phyloP scores from a whole-genome alignment of 1,140 invertebrate genomes.

The Tachypleus tridentatus region DNA sequence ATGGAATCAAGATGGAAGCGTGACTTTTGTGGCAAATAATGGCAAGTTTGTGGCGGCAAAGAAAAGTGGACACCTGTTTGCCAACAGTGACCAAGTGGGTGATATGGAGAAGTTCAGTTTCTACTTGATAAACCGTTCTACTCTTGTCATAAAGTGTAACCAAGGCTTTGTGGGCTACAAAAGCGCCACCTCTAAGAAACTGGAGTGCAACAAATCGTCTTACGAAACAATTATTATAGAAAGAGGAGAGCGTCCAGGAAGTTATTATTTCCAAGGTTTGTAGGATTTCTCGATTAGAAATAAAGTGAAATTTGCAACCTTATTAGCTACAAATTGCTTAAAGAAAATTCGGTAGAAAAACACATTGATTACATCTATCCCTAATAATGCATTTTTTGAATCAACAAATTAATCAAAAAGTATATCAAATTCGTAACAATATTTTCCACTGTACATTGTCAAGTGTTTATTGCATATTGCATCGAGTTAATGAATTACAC shows the following conservation, averaged over 20 bases:
- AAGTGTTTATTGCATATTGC: too few species aligned
- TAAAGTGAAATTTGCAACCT: too few species aligned
- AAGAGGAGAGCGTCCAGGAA: constrained; percentile 47
- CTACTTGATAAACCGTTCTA: constrained; percentile 82
- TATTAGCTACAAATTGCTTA: too few species aligned
- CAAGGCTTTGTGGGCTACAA: constrained; percentile 96
- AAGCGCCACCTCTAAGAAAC: constrained; percentile 55
- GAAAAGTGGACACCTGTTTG: constrained; percentile 84
- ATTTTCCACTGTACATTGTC: too few species aligned
- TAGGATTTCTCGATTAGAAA: too few species aligned
- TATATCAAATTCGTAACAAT: too few species aligned
- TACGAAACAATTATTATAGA: constrained; percentile 89
- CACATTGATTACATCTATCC: too few species aligned
- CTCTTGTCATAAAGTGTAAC: constrained; percentile 85
- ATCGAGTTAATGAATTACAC: too few species aligned
- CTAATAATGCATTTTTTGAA: too few species aligned
- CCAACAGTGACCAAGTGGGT: constrained; percentile 68
- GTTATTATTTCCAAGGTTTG: too few species aligned
- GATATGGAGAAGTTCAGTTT: constrained; percentile 85
- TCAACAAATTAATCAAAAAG: too few species aligned
- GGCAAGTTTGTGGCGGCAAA: constrained; percentile 87
- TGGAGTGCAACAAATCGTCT: constrained; percentile 90
- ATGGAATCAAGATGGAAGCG: constrained; percentile 84
- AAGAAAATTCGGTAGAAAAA: too few species aligned
- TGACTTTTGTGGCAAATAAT: constrained; percentile 84